Conservation (phyloP, 2,113 vertebrate species). For the Austrofundulus limnaeus region DNA sequence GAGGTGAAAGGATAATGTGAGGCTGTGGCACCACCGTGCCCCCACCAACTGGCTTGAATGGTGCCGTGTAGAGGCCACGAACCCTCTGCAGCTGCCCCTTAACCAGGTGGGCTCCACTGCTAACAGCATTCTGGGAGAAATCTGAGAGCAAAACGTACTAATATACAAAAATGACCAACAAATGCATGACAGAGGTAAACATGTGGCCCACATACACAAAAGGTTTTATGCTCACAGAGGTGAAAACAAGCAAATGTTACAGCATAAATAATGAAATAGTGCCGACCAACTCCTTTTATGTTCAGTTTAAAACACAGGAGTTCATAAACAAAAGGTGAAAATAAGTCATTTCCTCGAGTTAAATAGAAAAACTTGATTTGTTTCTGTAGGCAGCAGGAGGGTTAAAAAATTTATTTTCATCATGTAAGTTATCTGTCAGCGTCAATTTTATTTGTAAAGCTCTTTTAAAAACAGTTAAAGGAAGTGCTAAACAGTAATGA, state of each 20-base stretch:
- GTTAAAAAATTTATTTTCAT: no score
- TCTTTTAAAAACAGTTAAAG: no score
- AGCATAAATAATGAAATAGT: background rate
- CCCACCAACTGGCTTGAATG: constrained; percentile 70
- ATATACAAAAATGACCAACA: constrained; percentile 6
- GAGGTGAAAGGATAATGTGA: constrained; percentile 56
- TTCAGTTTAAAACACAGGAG: no score
- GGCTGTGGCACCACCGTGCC: constrained; percentile 48
- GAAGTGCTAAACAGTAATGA: no score
- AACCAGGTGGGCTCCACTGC: constrained; percentile 41
- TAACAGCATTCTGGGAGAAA: constrained; percentile 15
- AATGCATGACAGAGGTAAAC: constrained; percentile 14
- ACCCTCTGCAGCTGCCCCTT: constrained; percentile 39
- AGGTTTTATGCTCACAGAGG: constrained; percentile 5
- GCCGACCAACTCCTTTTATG: background rate
- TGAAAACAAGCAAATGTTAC: background rate
- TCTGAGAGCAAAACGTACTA: background rate
- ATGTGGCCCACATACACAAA: background rate
- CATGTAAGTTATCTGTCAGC: no score
- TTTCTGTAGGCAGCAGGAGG: no score
- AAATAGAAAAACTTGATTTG: no score
- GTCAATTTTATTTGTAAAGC: no score
- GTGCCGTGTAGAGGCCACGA: constrained; percentile 38
- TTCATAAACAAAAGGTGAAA: no score
- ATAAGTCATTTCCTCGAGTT: no score